phyloP scores from a whole-genome alignment of 2,888 invertebrate genomes.

The Pediacus dermestoides region DNA sequence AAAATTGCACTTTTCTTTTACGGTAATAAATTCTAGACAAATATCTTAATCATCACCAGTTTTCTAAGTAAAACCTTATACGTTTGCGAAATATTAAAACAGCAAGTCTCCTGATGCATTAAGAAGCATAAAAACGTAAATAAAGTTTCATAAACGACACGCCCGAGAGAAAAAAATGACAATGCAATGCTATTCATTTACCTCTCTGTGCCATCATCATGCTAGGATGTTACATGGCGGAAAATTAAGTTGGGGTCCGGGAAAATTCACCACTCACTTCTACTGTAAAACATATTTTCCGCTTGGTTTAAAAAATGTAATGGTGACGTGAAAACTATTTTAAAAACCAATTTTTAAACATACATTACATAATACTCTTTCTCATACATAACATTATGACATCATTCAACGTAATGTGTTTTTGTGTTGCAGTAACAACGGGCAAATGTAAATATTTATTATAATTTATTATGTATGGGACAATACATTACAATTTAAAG shows the following conservation, averaged over 20 bases:
- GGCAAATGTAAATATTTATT: too few relatives aligned
- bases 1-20: neutral
- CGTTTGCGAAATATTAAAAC: too few relatives aligned
- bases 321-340: constrained; percentile 19
- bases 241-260: constrained; percentile 43
- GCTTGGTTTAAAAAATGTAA: constrained; percentile 37
- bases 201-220: constrained; percentile 28
- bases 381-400: too few relatives aligned
- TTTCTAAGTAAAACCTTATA: too few relatives aligned
- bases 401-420: too few relatives aligned
- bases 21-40: too few relatives aligned
- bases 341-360: constrained; percentile 17
- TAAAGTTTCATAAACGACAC: constrained; percentile 22
- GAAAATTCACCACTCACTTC: constrained; percentile 28
- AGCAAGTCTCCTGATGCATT: too few relatives aligned
- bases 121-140: constrained; percentile 18
- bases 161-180: constrained; percentile 30
- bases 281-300: constrained; percentile 43
- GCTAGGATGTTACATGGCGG: constrained; percentile 40
- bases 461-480: too few relatives aligned
- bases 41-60: too few relatives aligned
- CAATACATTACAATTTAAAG: too few relatives aligned
- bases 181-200: constrained; percentile 38
- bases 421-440: too few relatives aligned
- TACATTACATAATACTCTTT: too few relatives aligned